phyloP scores from a whole-genome alignment of 1,140 invertebrate species.

The Brachionus rubens region DNA sequence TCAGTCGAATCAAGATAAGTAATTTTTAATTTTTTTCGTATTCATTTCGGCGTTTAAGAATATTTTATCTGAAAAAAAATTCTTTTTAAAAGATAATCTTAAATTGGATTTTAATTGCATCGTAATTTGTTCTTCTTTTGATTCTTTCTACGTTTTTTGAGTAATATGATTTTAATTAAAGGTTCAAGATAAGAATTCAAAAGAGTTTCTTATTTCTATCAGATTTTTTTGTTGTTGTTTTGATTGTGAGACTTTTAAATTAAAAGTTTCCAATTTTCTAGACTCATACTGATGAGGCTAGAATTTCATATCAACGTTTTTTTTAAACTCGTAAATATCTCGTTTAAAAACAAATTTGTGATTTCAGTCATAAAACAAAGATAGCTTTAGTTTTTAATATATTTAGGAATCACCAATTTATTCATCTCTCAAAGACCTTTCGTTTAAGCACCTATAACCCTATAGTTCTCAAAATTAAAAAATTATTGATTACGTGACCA shows the following conservation, averaged over 20 bases:
- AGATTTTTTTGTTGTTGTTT: not conserved
- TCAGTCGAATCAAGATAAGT: slow-evolving; percentile 34
- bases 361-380: too few relatives aligned
- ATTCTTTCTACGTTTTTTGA: slow-evolving; percentile 2
- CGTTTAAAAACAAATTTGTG: too few relatives aligned
- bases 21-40: too few relatives aligned
- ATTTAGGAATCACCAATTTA: too few relatives aligned
- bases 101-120: slow-evolving; percentile 39
- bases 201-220: not conserved
- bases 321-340: too few relatives aligned
- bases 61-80: not conserved
- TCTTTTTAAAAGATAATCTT: slow-evolving; percentile 11
- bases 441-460: too few relatives aligned
- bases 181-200: not conserved
- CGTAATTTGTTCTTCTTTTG: not conserved
- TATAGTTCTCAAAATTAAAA: too few relatives aligned
- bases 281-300: not conserved
- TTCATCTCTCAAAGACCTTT: too few relatives aligned
- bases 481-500: not conserved
- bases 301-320: slow-evolving; percentile 13
- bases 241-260: not conserved
- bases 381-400: too few relatives aligned
- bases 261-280: not conserved
- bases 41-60: not conserved
- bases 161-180: slow-evolving; percentile 43